phyloP scores from a whole-genome alignment of 37 sponge, comb jelly and placozoan species.

The Theonella swinhoei region DNA sequence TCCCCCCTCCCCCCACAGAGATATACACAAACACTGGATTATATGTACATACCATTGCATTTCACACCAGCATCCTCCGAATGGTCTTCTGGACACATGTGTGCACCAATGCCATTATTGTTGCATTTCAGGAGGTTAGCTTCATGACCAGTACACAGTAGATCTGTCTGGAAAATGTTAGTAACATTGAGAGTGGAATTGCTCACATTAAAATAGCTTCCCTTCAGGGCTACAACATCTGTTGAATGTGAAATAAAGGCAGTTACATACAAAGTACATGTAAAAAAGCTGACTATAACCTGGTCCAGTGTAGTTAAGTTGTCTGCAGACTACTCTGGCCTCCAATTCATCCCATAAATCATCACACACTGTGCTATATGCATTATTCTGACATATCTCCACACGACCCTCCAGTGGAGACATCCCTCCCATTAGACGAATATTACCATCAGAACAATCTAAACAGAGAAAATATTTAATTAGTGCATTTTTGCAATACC shows the following conservation, averaged over 20 bases:
- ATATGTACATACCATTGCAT: conserved; percentile 21
- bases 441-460: conserved; percentile 19
- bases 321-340: conserved; percentile 38
- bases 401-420: conserved; percentile 29
- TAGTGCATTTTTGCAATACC: no score
- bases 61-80: conserved; percentile 31
- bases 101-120: background rate
- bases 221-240: conserved; percentile 8
- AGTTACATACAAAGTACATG: no score
- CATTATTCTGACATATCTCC: conserved; percentile 42
- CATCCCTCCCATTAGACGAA: conserved; percentile 20
- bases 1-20: no score
- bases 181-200: background rate
- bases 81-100: conserved; percentile 8
- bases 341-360: conserved; percentile 37
- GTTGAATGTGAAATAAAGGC: no score
- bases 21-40: no score
- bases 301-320: conserved; percentile 29
- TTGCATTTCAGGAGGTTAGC: conserved; percentile 2
- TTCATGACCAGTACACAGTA: conserved; percentile 12
- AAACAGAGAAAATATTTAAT: no score
- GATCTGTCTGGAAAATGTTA: background rate
- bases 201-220: background rate
- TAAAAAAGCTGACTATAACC: no score
- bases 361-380: conserved; percentile 53